Base-by-base conservation (phyloP, 2,797 vertebrate genomes). In the Rhodeus uyekii region DNA sequence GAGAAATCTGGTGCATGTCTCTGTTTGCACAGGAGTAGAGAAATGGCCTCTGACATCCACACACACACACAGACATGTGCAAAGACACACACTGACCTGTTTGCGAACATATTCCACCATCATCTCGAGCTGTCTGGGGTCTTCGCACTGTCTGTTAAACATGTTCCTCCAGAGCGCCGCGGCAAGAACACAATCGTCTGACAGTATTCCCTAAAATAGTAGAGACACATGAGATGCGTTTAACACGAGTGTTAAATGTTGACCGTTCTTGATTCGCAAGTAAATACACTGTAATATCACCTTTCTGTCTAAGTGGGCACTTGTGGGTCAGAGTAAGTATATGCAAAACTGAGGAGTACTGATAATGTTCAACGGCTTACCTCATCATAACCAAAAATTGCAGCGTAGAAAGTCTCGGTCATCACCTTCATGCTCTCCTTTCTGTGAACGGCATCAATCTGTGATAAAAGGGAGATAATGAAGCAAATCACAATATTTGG, bases 321-420 rank as follows among this genome's bases (percentile, higher is more conserved):
- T 27, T 27, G 38, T 8, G 46, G 13, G 14, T 44, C 13, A 24
- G n/a, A 44, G 46, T 27, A 29, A 69, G 24, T 50, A 34, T 50
- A 72, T 14, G 69, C 5, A 36, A 50, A 50, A 72, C 18, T 48
- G 4, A 27, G 5, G 24, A 48, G 29, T 14, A 22, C 29, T 72
- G 27, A 29, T 29, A 50, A 34, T 14, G 32, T 32, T 50, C 10
- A 50, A 72, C 10, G 50, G 34, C 74, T 14, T 94, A 98, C 98
- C 97, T 99, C 98, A 86, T 99, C 98, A 2, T 98, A 99, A 90
- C 97, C 98, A 92, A 99, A 98, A 58, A 99, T 93, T 24, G 97
- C 95, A 5, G 95, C 97, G 55, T 99, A 99, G 91, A 99, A 99
- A 48, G 92, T 97, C 93, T 98, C 96, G 0, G 96, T 97, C 97